phyloP scores from a whole-genome alignment of 1,140 invertebrate species.

The Cylas formicarius region DNA sequence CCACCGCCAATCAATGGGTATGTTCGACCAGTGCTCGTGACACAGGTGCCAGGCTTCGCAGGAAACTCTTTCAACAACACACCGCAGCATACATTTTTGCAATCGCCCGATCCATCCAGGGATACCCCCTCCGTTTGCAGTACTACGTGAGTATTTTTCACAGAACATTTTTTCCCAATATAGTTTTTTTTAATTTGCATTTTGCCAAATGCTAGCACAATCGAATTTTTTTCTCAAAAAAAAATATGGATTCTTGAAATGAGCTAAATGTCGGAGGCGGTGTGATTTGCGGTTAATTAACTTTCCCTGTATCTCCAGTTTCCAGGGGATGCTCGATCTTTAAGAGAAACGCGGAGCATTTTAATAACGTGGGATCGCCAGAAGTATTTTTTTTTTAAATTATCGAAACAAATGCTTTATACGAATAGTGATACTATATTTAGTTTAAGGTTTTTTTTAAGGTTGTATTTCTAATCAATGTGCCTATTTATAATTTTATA shows the following conservation, averaged over 20 bases:
- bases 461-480: conserved; percentile 2
- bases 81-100: conserved; percentile 53
- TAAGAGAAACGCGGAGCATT: conserved; percentile 13
- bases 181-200: too few relatives aligned
- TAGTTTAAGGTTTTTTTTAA: not conserved
- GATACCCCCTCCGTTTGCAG: conserved; percentile 63
- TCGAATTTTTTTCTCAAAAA: too few relatives aligned
- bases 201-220: too few relatives aligned
- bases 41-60: conserved; percentile 71
- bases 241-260: too few relatives aligned
- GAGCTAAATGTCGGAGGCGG: conserved; percentile 26
- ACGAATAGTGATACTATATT: conserved; percentile 13
- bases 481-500: too few relatives aligned
- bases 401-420: conserved; percentile 21
- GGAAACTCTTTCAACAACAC: conserved; percentile 55
- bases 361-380: conserved; percentile 11
- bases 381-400: conserved; percentile 13
- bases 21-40: conserved; percentile 76
- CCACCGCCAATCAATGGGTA: conserved; percentile 74
- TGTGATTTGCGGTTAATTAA: conserved; percentile 18
- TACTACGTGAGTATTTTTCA: not conserved
- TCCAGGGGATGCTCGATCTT: conserved; percentile 38
- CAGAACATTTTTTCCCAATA: not conserved
- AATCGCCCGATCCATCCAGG: conserved; percentile 61
- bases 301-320: conserved; percentile 26